These are phyloP conservation scores for Euzetes globulus DNA, from an alignment of 2,888 invertebrate species.

Conservation along the genomic window DNA sequence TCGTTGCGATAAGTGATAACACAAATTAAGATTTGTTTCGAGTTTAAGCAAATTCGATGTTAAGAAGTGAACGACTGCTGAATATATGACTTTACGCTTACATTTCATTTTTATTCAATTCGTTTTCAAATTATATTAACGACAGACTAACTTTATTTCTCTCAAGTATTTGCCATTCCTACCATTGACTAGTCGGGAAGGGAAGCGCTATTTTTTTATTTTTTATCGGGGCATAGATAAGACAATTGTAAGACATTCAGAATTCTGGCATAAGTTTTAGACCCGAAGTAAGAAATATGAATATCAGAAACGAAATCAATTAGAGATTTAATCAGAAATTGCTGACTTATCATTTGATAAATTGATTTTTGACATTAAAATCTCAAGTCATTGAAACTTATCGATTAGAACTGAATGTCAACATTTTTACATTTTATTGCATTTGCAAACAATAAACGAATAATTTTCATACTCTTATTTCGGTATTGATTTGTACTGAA, in stretches of 20 bases:
- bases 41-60: not conserved
- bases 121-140: not conserved
- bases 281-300: no score
- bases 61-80: not conserved
- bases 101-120: not conserved
- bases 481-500: not conserved
- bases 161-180: not conserved
- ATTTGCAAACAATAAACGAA: not conserved
- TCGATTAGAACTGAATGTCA: no score
- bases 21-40: constrained; percentile 19
- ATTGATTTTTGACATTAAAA: no score
- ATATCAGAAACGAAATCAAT: no score
- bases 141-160: not conserved
- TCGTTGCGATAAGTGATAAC: constrained; percentile 14
- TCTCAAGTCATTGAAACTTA: no score
- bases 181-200: no score
- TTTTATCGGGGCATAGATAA: no score
- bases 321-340: no score
- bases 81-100: not conserved
- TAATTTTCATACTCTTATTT: not conserved
- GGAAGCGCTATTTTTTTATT: no score
- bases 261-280: no score
- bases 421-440: not conserved
- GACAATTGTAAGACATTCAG: no score
- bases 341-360: no score